Base-by-base conservation (phyloP, 2,797 vertebrate species). In the Anguilla marmorata region DNA sequence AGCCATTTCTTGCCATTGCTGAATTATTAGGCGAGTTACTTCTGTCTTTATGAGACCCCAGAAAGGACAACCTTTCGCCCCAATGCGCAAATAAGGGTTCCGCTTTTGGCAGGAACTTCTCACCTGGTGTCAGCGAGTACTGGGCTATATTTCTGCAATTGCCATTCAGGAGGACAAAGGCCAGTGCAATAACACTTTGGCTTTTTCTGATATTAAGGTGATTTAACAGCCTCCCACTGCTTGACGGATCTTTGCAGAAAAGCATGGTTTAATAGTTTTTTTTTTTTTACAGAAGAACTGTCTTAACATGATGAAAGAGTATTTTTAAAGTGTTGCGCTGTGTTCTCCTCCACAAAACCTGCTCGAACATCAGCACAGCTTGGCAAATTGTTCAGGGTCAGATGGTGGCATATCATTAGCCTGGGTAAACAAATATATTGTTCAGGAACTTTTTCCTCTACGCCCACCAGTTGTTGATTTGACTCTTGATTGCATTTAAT, bases 211-310 rank as follows among this genome's bases (percentile, higher is more conserved):
- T 50, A 50, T 48, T 50, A 50, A 48, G 79, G 79, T 82, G 45
- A 82, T 50, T 48, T 48, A 82, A 82, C 79, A 50, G 79, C 79
- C 33, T 85, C 84, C 84, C 30, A 66, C 30, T 41, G 84, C 41
- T 85, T 45, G 56, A 41, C 45, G 33, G 79, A 50, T 6, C 45
- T 50, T 45, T 50, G 24, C 24, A 50, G 45, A n/a, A 45, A 50
- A 45, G 45, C 19, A 82, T 11, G 41, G 79, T n/a, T 82, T 45
- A 50, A 19, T 50, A 11, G 79, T 48, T 82, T 80, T 79, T 52
- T 52, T 52, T 52, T 52, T 52, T 48, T 21, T 21, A 82, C 41
- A n/a, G 41, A n/a, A 14, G 45, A 11, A 45, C 79, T 50, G 45
- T 2, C 8, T 24, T 48, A 24, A 80, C 21, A 30, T 16, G 79